phyloP scores from a whole-genome alignment of 2,888 invertebrate genomes.

The Caenorhabditis uteleia region DNA sequence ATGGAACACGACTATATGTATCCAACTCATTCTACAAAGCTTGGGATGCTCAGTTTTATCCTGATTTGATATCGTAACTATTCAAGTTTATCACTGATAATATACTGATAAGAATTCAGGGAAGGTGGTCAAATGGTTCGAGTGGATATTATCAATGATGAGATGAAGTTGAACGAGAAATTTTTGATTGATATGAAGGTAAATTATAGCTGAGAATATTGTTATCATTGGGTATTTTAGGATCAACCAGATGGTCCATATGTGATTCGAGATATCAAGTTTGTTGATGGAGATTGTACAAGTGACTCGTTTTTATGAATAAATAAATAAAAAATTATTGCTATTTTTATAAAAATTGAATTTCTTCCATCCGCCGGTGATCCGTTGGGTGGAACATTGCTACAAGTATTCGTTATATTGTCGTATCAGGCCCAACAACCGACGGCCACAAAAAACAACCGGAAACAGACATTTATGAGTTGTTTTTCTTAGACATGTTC shows the following conservation, averaged over 20 bases:
- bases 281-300: slow-evolving; percentile 73
- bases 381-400: neutral
- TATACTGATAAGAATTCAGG: slow-evolving; percentile 52
- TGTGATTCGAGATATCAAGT: slow-evolving; percentile 90
- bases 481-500: no score
- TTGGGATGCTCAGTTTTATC: slow-evolving; percentile 92
- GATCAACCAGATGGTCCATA: slow-evolving; percentile 79
- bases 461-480: no score
- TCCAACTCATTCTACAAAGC: slow-evolving; percentile 83
- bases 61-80: slow-evolving; percentile 78
- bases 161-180: slow-evolving; percentile 30
- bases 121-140: slow-evolving; percentile 75
- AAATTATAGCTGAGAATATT: neutral
- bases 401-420: no score
- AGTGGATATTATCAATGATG: slow-evolving; percentile 27
- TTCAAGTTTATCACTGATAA: neutral
- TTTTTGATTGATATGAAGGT: slow-evolving; percentile 41
- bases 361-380: neutral
- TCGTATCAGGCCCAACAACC: no score
- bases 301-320: slow-evolving; percentile 69
- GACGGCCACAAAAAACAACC: no score
- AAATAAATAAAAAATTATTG: neutral
- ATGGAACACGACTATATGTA: slow-evolving; percentile 89
- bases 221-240: slow-evolving; percentile 10
- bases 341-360: neutral